Percentiles rank a stretch among this genome's conserved stretches.
phyloP scores from a whole-genome alignment of 2,888 invertebrate genomes.

The Dicyrtomina minuta region DNA sequence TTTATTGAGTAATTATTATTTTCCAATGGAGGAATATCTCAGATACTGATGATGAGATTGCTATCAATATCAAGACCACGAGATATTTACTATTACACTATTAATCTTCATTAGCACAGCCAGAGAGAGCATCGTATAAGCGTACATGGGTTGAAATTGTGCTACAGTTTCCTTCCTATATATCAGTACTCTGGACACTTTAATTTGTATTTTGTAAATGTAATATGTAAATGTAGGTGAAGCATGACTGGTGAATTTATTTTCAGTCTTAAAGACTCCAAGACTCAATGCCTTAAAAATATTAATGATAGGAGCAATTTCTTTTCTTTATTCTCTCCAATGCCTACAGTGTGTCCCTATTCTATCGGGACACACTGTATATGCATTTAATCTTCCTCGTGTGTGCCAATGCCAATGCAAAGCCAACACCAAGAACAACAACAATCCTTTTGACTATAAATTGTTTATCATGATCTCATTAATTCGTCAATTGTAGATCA shows the following conservation, averaged over 20 bases:
- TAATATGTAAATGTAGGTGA: constrained; percentile 3
- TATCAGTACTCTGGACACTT: not conserved
- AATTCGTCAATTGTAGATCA: not conserved
- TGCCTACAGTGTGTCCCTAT: too few relatives aligned
- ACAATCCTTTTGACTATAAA: not conserved
- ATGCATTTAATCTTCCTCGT: too few relatives aligned
- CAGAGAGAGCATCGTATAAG: not conserved
- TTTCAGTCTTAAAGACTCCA: not conserved
- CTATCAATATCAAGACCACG: not conserved
- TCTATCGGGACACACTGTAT: too few relatives aligned
- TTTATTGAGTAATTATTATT: constrained; percentile 1
- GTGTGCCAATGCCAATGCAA: too few relatives aligned
- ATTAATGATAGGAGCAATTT: not conserved
- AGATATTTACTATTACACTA: not conserved
- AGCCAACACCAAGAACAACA: too few relatives aligned
- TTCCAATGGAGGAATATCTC: too few relatives aligned
- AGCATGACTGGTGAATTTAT: constrained; percentile 9
- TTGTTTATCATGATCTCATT: constrained; percentile 8
- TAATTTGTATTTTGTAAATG: not conserved
- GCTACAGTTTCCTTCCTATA: not conserved
- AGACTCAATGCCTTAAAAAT: not conserved
- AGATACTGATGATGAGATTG: not conserved
- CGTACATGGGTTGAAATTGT: too few relatives aligned
- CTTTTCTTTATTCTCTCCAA: too few relatives aligned
- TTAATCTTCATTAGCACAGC: constrained; percentile 20